Base-by-base conservation (phyloP, 2,113 vertebrate genomes). In the Podiceps cristatus region DNA sequence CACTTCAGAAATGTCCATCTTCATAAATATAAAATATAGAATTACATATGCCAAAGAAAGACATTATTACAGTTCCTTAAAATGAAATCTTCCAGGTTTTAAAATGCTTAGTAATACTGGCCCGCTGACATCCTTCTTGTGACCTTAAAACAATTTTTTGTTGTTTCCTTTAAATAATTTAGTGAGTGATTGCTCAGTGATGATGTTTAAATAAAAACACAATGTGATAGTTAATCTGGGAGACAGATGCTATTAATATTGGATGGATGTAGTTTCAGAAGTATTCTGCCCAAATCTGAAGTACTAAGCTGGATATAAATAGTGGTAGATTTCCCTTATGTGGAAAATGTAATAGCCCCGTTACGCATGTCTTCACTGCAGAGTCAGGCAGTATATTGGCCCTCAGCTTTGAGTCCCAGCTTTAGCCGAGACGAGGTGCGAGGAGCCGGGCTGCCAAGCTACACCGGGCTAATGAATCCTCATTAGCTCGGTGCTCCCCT, bases 71-170 rank as follows among this genome's bases (percentile, higher is more conserved):
- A 88, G 35, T 90, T 95, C 90, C 93, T 95, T 95, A 96, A 86
- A 97, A 90, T 97, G 90, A 98, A 97, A 94, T 93, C 95, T 97
- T 97, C 95, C 97, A 97, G 96, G 63, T 95, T 97, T 96, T 96
- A 94, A 92, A 97, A 74, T 88, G 89, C 55, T 93, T 88, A 91
- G 63, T 91, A 94, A 95, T 93, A 93, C 42, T 95, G 78, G 92
- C 88, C 86, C 1, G 62, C 93, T 96, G 93, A 94, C 87, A 97
- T 97, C 83, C 92, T 98, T 73, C 78, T 96, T 85, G 71, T 91
- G 95, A 90, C 94, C 72, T 87, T 91, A 94, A 96, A 97, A 96
- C 85, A 95, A 95, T 88, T 97, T 97, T 96, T 96, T 97, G 86
- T 93, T 96, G 86, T 96, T 97, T 97, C 75, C 83, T 94, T 72